Evolutionary conservation across 1,140 invertebrate species (phyloP), one percentile per base, ranked within the genome.

Genomic region (Zaprionus inermis): DNA sequence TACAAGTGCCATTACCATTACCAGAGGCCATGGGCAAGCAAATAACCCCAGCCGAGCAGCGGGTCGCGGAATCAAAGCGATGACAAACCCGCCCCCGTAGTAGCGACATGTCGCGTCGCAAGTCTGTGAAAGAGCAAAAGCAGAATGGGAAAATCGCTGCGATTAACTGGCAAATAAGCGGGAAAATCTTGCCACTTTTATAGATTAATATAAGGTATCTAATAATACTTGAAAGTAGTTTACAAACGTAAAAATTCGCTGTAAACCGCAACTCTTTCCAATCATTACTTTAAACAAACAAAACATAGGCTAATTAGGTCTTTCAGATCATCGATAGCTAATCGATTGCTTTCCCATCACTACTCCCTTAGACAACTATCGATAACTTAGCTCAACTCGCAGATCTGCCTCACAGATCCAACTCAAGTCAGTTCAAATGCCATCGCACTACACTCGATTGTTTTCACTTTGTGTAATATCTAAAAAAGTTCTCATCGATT

Each of bases 1-100:
- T 78, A 88, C 38, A 88, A 88, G 83, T 88, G 79, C 76, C 63
- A 24, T 18, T 65, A 41, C 76, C 63, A 24, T 18, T 65, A 41
- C 36, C 54, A 72, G 36, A 32, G 44, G 63, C 64, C 64, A 84
- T 63, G 83, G 79, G 54, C 76, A 79, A 82, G 72, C 83, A 82
- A 82, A 73, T 72, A 41, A 36, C 18, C 59, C 9, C 12, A 14
- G 9, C n/a, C 9, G 9, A 28, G 55, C 38, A 28, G 24, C 36
- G 61, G 49, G 36, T 64, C 24, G 52, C n/a, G 44, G 44, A 49
- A 49, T 49, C 44, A 49, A 49, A 49, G 18, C 34, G 20, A 28
- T 44, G 38, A 28, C 49, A 52, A 28, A 18, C 41, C 41, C 41
- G 16, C 5, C n/a, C n/a, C 22, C 1, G 22, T 24, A 24, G 44